phyloP scores from a whole-genome alignment of 1,140 invertebrate genomes.

The Papilio dardanus region DNA sequence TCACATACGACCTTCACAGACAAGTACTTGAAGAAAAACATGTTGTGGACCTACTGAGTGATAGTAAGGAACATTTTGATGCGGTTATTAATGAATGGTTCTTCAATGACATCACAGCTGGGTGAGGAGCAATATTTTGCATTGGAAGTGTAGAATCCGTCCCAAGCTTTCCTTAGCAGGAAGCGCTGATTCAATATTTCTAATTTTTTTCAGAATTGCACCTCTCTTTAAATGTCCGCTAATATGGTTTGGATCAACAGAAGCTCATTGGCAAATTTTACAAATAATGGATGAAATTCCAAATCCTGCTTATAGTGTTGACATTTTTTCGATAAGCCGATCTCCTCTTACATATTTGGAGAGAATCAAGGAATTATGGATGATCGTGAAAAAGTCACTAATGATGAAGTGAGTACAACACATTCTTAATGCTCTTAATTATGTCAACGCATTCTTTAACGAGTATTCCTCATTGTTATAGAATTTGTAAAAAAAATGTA shows the following conservation, averaged over 20 bases:
- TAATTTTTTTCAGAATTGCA: conserved; percentile 57
- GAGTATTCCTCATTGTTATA: neutral
- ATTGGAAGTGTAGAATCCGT: too few species aligned
- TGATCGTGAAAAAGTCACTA: conserved; percentile 45
- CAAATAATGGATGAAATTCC: conserved; percentile 55
- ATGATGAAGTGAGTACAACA: conserved; percentile 49
- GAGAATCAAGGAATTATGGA: conserved; percentile 52
- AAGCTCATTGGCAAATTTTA: conserved; percentile 60
- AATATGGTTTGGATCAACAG: conserved; percentile 62
- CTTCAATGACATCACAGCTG: conserved; percentile 55
- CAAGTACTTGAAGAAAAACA: conserved; percentile 44
- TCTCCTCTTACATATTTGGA: conserved; percentile 51
- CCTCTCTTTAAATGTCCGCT: conserved; percentile 58
- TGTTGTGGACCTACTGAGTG: conserved; percentile 48
- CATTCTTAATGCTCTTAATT: too few species aligned
- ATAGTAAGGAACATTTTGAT: conserved; percentile 63
- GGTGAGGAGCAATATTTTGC: too few species aligned
- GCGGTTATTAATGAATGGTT: conserved; percentile 64
- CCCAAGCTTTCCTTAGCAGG: conserved; percentile 23
- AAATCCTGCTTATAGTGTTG: conserved; percentile 58
- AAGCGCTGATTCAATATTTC: too few species aligned
- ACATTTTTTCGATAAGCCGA: conserved; percentile 51
- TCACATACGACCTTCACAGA: conserved; percentile 47
- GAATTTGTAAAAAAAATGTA: neutral
- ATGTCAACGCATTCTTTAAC: too few species aligned